phyloP scores from a whole-genome alignment of 2,113 vertebrate species.

The Tupaia tana region DNA sequence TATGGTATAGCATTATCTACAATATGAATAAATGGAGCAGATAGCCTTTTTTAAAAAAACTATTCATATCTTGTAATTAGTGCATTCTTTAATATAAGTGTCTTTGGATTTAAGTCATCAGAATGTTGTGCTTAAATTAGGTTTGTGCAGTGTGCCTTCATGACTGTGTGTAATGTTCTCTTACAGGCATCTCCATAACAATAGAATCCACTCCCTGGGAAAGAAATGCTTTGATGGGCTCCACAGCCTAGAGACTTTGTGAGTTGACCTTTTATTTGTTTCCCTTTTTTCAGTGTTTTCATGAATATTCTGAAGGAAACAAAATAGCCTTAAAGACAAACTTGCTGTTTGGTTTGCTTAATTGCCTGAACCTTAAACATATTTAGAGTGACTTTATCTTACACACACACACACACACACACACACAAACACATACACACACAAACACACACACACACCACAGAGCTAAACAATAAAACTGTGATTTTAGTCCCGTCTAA shows the following conservation, averaged over 20 bases:
- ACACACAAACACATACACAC: conserved; percentile 46
- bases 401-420: conserved; percentile 48
- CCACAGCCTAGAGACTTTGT: conserved; percentile 93
- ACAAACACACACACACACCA: neutral
- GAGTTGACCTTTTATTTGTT: conserved; percentile 92
- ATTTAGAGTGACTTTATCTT: conserved; percentile 75
- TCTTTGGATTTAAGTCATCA: conserved; percentile 80
- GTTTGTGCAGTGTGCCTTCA: conserved; percentile 75
- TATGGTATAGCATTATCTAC: neutral
- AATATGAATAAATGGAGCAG: accelerated
- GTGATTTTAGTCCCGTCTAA: conserved; percentile 54
- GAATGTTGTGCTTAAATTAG: conserved; percentile 76
- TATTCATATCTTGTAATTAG: conserved; percentile 75
- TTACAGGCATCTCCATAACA: conserved; percentile 94
- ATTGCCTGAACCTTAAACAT: conserved; percentile 78
- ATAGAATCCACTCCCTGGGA: conserved; percentile 92
- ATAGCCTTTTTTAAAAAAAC: neutral
- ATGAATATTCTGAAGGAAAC: conserved; percentile 87
- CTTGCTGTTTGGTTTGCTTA: conserved; percentile 81
- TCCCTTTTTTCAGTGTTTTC: conserved; percentile 85
- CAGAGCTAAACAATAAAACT: conserved; percentile 53
- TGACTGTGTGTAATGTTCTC: conserved; percentile 85
- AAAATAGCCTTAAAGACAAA: conserved; percentile 84
- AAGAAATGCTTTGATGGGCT: conserved; percentile 93
- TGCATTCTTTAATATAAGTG: conserved; percentile 69